phyloP scores from a whole-genome alignment of 2,113 vertebrate species.

The Salvator merianae region DNA sequence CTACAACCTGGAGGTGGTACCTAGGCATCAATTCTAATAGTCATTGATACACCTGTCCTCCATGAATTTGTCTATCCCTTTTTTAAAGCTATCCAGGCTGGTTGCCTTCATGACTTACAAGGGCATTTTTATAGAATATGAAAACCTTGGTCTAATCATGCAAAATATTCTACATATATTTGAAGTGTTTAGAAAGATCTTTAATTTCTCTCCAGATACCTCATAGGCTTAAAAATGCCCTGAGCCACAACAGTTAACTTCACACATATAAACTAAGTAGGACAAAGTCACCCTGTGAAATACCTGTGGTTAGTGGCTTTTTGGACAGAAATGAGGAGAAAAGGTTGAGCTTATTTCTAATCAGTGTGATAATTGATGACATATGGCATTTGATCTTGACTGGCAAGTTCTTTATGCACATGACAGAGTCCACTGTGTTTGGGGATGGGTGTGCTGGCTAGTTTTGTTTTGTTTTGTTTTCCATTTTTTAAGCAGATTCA shows the following conservation, averaged over 20 bases:
- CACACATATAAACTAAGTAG: slow-evolving; percentile 70
- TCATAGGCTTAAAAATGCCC: slow-evolving; percentile 73
- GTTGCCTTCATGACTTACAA: not conserved
- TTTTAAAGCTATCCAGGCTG: too few species aligned
- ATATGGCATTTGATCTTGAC: slow-evolving; percentile 69
- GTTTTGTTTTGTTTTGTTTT: slow-evolving; percentile 27
- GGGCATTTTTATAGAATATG: not conserved
- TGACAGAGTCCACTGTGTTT: not conserved
- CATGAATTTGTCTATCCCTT: too few species aligned
- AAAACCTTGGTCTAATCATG: not conserved
- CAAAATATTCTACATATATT: not conserved
- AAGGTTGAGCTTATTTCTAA: slow-evolving; percentile 79
- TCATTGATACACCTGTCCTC: too few species aligned
- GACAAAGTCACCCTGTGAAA: slow-evolving; percentile 74
- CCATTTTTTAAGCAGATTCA: slow-evolving; percentile 50
- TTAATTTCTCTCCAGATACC: slow-evolving; percentile 51
- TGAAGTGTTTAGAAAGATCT: slow-evolving; percentile 31
- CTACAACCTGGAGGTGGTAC: too few species aligned
- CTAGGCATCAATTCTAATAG: too few species aligned
- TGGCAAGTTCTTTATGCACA: slow-evolving; percentile 44
- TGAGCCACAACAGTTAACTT: slow-evolving; percentile 77
- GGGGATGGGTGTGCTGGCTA: slow-evolving; percentile 56
- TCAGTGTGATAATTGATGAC: slow-evolving; percentile 85
- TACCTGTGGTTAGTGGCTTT: slow-evolving; percentile 83
- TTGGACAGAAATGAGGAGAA: slow-evolving; percentile 65